Percentiles rank a stretch among this genome's conserved stretches.
These are phyloP conservation scores for Vicugna pacos DNA, from an alignment of 2,113 vertebrate genomes.

Conservation along the genomic window DNA sequence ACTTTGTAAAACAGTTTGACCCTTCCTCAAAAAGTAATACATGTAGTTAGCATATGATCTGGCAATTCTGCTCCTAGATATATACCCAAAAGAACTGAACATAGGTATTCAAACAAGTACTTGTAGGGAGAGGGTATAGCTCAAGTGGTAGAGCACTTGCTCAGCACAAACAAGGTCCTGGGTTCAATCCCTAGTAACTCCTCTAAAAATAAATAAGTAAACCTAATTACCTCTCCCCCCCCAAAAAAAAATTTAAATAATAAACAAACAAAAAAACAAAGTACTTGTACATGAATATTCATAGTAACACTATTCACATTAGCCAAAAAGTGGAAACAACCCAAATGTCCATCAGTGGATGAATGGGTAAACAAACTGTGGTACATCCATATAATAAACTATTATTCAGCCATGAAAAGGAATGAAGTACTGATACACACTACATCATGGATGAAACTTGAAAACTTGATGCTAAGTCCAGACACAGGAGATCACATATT, in stretches of 20 bases:
- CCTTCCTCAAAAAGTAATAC: background rate
- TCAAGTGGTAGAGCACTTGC: too few species aligned
- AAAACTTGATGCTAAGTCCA: background rate
- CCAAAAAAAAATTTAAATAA: too few species aligned
- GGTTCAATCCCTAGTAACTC: too few species aligned
- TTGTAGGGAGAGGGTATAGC: too few species aligned
- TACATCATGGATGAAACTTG: background rate
- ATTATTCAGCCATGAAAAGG: background rate
- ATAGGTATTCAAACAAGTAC: background rate
- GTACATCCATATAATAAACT: background rate
- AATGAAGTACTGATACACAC: background rate
- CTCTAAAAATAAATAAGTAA: too few species aligned
- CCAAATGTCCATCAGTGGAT: background rate
- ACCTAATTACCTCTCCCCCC: too few species aligned
- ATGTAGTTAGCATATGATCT: background rate
- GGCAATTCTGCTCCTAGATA: background rate
- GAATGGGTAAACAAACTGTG: background rate
- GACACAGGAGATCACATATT: background rate
- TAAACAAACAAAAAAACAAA: background rate
- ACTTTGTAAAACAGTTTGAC: background rate
- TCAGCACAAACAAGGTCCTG: too few species aligned
- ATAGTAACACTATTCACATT: background rate
- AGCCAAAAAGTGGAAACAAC: background rate
- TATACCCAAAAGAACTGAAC: background rate
- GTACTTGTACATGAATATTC: background rate